Base-by-base conservation (phyloP, 2,113 vertebrate species). In the Limnothrissa miodon region DNA sequence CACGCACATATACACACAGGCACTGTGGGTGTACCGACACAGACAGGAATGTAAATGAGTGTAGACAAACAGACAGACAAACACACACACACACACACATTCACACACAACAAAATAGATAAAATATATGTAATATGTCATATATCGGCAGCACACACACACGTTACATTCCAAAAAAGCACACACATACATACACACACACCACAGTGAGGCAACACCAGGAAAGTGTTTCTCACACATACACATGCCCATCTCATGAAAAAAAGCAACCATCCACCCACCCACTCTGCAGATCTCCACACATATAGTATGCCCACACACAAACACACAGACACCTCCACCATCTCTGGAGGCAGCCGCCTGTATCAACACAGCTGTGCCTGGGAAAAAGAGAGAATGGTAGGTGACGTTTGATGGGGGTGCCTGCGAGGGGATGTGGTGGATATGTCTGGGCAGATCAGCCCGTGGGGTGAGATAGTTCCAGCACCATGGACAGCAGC, bases 401-500 rank as follows among this genome's bases (percentile, higher is more conserved):
- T 62, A 11, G 59, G 59, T 62, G 59, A 62, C 59, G 10, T 62
- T 25, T 29, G 59, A 62, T 9, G 59, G 59, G 59, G 59, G 59
- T 62, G 59, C 10, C n/a, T 62, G 59, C 29, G 59, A 62, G 59
- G n/a, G 59, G 59, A 29, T 62, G 59, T 62, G 59, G 59, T 62
- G 7, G 59, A 25, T 62, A n/a, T 62, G 59, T 62, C 59, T 62
- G 59, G 9, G 8, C 25, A 29, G n/a, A 62, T 62, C 59, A 62
- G 59, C 25, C 9, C 59, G 1, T n/a, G 59, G 59, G 25, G 48
- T 53, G 51, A 39, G 36, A 53, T 4, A 48, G 25, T 17, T 39
- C 33, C 62, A 82, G 59, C 42, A 82, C 66, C 62, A 25, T 23
- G 62, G 62, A 82, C 66, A 42, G 29, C 45, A 9, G 44, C 66